These are phyloP conservation scores for Pantelozetes paolii DNA, from an alignment of 2,888 invertebrate species.

Conservation along the genomic window DNA sequence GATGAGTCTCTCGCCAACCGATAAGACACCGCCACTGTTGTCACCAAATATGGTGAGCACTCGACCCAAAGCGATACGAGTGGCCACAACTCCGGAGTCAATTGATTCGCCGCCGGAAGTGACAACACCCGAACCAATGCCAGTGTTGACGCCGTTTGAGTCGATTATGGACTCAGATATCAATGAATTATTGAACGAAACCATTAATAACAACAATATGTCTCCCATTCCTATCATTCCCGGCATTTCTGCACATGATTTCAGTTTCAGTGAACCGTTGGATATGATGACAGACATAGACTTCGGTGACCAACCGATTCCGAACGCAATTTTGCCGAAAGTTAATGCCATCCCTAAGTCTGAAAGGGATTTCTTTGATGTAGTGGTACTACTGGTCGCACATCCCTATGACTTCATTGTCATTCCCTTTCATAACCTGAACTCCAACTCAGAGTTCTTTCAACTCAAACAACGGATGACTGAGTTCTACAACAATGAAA, in stretches of 20 bases:
- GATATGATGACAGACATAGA: background rate
- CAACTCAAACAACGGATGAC: background rate
- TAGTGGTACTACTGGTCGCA: constrained; percentile 8
- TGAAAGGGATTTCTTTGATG: constrained; percentile 21
- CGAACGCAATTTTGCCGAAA: background rate
- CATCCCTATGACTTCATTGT: constrained; percentile 27
- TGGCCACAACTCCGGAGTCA: too few relatives aligned
- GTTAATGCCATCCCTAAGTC: background rate
- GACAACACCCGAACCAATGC: background rate
- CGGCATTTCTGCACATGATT: too few relatives aligned
- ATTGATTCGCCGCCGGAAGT: background rate
- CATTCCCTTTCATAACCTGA: background rate
- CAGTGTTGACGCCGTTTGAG: too few relatives aligned
- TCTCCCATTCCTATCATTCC: too few relatives aligned
- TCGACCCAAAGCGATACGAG: too few relatives aligned
- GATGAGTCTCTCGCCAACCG: too few relatives aligned
- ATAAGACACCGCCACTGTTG: too few relatives aligned
- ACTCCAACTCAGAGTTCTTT: background rate
- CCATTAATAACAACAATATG: too few relatives aligned
- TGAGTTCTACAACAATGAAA: constrained; percentile 15
- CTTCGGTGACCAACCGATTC: constrained; percentile 1
- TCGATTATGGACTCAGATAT: too few relatives aligned
- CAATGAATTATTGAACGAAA: too few relatives aligned
- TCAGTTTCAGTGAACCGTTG: too few relatives aligned
- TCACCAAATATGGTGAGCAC: too few relatives aligned